These are phyloP conservation scores for Callorhinus ursinus DNA, from an alignment of 2,113 vertebrate species.

Conservation along the genomic window DNA sequence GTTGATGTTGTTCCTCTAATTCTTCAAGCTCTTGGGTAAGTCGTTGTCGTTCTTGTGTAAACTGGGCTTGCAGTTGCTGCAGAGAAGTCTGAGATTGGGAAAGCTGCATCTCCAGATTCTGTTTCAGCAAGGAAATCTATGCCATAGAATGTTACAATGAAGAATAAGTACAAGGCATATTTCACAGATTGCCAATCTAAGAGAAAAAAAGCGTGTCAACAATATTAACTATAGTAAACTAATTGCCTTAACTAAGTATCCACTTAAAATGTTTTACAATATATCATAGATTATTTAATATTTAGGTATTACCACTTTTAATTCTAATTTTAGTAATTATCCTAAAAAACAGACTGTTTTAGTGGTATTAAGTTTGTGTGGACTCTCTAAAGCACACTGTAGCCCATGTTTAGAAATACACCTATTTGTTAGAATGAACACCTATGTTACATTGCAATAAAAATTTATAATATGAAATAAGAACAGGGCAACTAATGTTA, in stretches of 20 bases:
- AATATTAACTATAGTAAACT: neutral
- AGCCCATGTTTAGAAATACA: conserved; percentile 2
- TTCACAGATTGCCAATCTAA: neutral
- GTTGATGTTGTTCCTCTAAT: conserved; percentile 95
- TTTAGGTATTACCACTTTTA: neutral
- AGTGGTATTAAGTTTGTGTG: neutral
- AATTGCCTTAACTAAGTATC: neutral
- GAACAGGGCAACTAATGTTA: neutral
- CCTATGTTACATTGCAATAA: neutral
- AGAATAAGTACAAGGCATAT: conserved; percentile 31
- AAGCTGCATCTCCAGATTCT: conserved; percentile 98
- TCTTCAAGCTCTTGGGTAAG: conserved; percentile 96
- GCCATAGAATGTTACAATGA: conserved; percentile 71
- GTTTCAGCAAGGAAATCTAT: conserved; percentile 97
- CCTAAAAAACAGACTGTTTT: neutral
- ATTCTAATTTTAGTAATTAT: neutral
- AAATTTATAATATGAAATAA: neutral
- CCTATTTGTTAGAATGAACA: neutral
- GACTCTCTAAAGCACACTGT: neutral
- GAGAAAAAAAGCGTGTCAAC: neutral
- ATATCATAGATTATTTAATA: neutral
- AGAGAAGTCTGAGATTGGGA: conserved; percentile 97
- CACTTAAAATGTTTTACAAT: neutral
- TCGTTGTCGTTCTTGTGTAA: conserved; percentile 96
- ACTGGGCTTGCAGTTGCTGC: conserved; percentile 97